These are phyloP conservation scores for Phrynocephalus versicolor DNA, from an alignment of 2,113 vertebrate species.

Conservation along the genomic window DNA sequence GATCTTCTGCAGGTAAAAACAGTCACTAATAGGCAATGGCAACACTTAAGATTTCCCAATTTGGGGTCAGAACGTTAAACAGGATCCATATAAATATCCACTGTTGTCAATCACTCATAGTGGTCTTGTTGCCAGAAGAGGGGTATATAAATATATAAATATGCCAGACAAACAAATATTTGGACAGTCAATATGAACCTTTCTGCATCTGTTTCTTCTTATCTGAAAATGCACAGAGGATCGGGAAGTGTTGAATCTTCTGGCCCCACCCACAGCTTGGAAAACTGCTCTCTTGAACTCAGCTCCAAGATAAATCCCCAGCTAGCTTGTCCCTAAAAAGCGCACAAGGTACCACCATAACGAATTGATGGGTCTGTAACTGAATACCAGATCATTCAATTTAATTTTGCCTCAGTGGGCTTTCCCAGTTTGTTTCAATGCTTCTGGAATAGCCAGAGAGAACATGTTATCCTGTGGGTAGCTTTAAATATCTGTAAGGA, in stretches of 20 bases:
- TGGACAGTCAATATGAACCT: too few species aligned
- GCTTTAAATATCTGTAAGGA: neutral
- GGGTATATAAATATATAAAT: too few species aligned
- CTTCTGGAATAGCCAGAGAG: slow-evolving; percentile 2
- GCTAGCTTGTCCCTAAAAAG: too few species aligned
- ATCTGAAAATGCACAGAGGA: neutral
- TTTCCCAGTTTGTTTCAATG: neutral
- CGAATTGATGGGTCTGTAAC: neutral
- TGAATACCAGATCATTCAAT: neutral
- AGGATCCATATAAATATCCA: neutral
- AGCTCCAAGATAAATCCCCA: neutral
- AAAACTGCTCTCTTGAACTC: too few species aligned
- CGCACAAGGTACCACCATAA: neutral
- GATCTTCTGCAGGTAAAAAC: slow-evolving; percentile 49
- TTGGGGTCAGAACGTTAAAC: slow-evolving; percentile 44
- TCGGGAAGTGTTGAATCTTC: too few species aligned
- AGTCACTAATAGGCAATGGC: slow-evolving; percentile 37
- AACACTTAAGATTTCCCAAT: slow-evolving; percentile 31
- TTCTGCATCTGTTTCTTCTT: too few species aligned
- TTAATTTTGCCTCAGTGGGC: neutral
- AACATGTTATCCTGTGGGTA: neutral
- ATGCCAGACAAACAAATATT: too few species aligned
- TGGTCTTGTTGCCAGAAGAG: too few species aligned
- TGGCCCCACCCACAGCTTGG: too few species aligned
- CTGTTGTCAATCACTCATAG: too few species aligned